Conservation (phyloP, 2,113 vertebrate genomes). For the Calidris pygmaea region DNA sequence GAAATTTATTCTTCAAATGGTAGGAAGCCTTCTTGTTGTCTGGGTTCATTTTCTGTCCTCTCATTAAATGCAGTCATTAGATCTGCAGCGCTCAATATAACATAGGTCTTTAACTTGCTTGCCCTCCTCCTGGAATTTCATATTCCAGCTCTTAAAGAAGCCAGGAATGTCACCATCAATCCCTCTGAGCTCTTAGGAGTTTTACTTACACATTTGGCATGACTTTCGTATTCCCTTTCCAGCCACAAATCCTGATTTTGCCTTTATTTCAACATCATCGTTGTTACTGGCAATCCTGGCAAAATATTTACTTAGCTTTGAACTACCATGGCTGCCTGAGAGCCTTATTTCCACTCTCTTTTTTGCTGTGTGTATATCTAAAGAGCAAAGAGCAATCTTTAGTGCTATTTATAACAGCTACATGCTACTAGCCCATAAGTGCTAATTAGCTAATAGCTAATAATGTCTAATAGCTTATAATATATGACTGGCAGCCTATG, state of each 20-base stretch:
- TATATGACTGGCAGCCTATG: neutral
- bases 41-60: neutral
- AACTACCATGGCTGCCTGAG: neutral
- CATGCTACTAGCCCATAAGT: neutral
- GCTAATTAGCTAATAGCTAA: neutral
- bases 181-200: neutral
- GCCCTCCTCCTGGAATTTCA: neutral
- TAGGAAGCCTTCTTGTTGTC: neutral
- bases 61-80: neutral
- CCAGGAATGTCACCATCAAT: neutral
- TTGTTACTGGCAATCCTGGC: neutral
- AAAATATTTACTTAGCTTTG: neutral
- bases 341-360: neutral
- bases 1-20: neutral
- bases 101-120: neutral
- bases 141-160: neutral
- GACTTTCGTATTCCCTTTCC: neutral
- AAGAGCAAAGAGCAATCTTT: neutral
- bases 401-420: neutral
- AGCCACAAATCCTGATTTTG: neutral
- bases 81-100: neutral
- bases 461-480: neutral
- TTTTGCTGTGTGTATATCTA: neutral
- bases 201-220: fast-evolving
- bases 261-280: neutral